These are phyloP conservation scores for Microtus richardsoni DNA, from an alignment of 2,113 vertebrate species.

Conservation along the genomic window DNA sequence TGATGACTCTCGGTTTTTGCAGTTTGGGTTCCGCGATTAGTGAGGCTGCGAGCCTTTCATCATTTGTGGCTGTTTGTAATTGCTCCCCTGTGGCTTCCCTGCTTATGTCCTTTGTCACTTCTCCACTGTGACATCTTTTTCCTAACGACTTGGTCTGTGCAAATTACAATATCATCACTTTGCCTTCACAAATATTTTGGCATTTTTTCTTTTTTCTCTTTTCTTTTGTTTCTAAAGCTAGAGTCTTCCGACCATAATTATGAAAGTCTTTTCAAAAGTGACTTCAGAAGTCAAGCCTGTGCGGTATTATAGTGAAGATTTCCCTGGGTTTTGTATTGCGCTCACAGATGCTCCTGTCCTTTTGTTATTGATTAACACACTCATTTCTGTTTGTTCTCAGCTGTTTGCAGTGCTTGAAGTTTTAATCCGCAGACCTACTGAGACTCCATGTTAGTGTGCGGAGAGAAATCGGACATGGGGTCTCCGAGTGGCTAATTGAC, in stretches of 20 bases:
- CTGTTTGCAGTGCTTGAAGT: slow-evolving; percentile 3
- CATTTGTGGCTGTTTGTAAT: neutral
- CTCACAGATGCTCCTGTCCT: neutral
- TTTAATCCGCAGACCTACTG: slow-evolving; percentile 9
- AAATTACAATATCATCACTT: slow-evolving; percentile 31
- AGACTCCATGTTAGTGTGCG: neutral
- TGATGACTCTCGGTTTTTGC: neutral
- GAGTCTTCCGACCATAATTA: slow-evolving; percentile 24
- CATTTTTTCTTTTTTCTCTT: neutral
- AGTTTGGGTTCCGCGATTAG: neutral
- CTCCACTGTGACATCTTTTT: neutral
- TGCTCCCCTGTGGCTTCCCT: neutral
- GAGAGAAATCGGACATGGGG: neutral
- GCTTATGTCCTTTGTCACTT: neutral
- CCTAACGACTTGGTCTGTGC: neutral
- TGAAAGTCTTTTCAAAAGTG: neutral
- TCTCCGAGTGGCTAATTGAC: neutral
- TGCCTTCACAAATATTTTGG: neutral
- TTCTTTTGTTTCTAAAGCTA: neutral
- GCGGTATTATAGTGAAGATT: neutral
- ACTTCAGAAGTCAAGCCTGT: slow-evolving; percentile 20
- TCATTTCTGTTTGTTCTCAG: slow-evolving; percentile 33
- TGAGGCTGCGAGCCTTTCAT: neutral
- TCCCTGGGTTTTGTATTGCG: neutral
- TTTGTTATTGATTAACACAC: slow-evolving; percentile 47